Percentiles rank a stretch among this genome's conserved stretches.
Conservation (phyloP, 1,140 invertebrate genomes). For the Euura lappo region DNA sequence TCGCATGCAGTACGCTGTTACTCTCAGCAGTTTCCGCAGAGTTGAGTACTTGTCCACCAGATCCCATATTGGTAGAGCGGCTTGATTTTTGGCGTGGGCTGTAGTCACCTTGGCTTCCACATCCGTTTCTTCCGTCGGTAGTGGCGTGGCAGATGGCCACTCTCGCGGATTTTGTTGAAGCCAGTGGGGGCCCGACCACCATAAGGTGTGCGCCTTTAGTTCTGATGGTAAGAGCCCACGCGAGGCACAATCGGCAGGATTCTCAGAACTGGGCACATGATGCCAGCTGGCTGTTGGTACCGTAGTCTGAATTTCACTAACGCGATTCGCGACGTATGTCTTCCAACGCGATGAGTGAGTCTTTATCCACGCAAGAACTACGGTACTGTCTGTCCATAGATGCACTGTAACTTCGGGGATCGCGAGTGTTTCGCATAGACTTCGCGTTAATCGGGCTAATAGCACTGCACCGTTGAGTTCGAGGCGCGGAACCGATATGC, state of each 20-base stretch:
- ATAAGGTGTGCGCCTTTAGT: conserved; percentile 11
- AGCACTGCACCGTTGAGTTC: conserved; percentile 20
- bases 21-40: neutral
- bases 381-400: too few species aligned
- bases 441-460: conserved; percentile 16
- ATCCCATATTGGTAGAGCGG: too few species aligned
- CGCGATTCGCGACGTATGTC: conserved; percentile 44
- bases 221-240: conserved; percentile 27
- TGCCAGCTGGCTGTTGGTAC: conserved; percentile 10
- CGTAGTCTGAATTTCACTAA: conserved; percentile 40
- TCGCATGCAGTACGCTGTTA: neutral
- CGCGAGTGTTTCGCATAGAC: too few species aligned
- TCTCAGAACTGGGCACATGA: conserved; percentile 29
- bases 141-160: too few species aligned
- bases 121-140: too few species aligned
- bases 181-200: conserved; percentile 24
- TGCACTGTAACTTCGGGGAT: too few species aligned
- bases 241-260: conserved; percentile 33
- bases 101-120: too few species aligned
- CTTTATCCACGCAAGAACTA: too few species aligned
- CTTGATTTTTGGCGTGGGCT: too few species aligned
- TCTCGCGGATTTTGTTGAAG: too few species aligned
- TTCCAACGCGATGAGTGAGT: conserved; percentile 27
- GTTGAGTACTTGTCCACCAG: too few species aligned
- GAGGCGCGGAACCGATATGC: conserved; percentile 18